Percentiles rank a stretch among this genome's conserved stretches.
Evolutionary conservation across 2,888 invertebrate genomes (phyloP).

Genomic region (Euclidia mi): DNA sequence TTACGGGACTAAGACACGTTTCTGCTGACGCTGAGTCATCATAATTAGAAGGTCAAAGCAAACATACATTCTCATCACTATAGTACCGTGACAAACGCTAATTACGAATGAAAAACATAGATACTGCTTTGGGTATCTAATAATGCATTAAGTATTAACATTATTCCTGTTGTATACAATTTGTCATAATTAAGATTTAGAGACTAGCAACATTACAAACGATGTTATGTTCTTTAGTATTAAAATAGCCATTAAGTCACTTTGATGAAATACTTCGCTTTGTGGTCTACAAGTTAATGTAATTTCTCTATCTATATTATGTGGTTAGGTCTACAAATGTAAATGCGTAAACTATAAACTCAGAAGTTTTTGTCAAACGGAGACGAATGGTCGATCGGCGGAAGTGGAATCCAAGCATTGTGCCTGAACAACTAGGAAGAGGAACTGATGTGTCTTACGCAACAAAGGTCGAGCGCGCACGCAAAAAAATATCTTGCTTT

Average conservation of each 20-base stretch:
- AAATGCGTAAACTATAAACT: constrained; percentile 31
- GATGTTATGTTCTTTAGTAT: constrained; percentile 25
- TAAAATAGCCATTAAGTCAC: constrained; percentile 23
- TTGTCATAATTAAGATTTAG: constrained; percentile 25
- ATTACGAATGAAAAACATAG: too few species aligned
- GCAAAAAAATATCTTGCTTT: constrained; percentile 69
- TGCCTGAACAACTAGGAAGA: constrained; percentile 77
- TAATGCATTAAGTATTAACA: neutral
- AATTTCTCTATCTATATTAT: constrained; percentile 14
- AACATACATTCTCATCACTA: too few species aligned
- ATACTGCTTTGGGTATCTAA: too few species aligned
- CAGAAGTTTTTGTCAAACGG: constrained; percentile 38
- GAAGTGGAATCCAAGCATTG: constrained; percentile 73
- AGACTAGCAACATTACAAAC: constrained; percentile 23
- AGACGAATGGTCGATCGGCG: constrained; percentile 61
- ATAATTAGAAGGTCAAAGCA: too few species aligned
- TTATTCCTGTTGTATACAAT: neutral
- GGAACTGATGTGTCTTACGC: constrained; percentile 81
- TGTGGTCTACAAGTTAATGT: constrained; percentile 37
- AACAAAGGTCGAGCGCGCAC: constrained; percentile 74
- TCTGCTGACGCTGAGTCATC: too few species aligned
- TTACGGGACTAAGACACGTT: too few species aligned
- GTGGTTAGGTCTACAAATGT: constrained; percentile 29
- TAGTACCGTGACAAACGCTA: too few species aligned
- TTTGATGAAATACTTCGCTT: constrained; percentile 33